Base-by-base conservation (phyloP, 2,797 vertebrate species). In the Neoniphon sammara region DNA sequence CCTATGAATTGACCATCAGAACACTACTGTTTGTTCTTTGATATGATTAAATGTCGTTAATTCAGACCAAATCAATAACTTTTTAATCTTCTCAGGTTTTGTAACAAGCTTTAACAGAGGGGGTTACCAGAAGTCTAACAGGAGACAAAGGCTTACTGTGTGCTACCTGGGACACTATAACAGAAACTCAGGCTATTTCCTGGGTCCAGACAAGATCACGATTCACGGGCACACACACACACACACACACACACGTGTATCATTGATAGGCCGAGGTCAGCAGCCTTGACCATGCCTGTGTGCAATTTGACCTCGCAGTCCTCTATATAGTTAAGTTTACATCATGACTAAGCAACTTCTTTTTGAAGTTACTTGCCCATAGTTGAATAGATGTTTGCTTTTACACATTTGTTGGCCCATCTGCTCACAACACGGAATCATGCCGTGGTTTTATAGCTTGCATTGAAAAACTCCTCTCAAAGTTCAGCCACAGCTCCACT, bases 191-290 rank as follows among this genome's bases (percentile, higher is more conserved):
- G 73, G 75, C 74, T 63, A 36, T 82, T 86, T 89, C 73, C 82
- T 73, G 68, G 36, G 81, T 74, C 27, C 23, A 66, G 62, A 85
- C 73, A 84, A 74, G 64, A 73, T 79, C 55, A 68, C 75, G 74
- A 75, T 70, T 20, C 59, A 46, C 59, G 34, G 21, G n/a, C 25
- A 49, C 52, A 56, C 8, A 64, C 49, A 53, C 53, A 73, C 44
- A 46, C 56, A 66, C 25, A 62, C 52, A 47, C 73, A 61, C 30
- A 68, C 30, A 65, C 56, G 74, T 15, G 59, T 25, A 71, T 55
- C 17, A 42, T 81, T 78, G 77, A 66, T 79, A 68, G 52, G 56
- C 56, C 85, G 89, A 92, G 90, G 91, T 92, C 86, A 80, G 46
- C 59, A 78, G 71, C 58, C 73, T 69, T 31, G 20, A 47, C 62